Percentiles rank a stretch among this genome's conserved stretches.
phyloP scores from a whole-genome alignment of 37 sponge, comb jelly and placozoan genomes.

The Halisarca cf. caerulea region DNA sequence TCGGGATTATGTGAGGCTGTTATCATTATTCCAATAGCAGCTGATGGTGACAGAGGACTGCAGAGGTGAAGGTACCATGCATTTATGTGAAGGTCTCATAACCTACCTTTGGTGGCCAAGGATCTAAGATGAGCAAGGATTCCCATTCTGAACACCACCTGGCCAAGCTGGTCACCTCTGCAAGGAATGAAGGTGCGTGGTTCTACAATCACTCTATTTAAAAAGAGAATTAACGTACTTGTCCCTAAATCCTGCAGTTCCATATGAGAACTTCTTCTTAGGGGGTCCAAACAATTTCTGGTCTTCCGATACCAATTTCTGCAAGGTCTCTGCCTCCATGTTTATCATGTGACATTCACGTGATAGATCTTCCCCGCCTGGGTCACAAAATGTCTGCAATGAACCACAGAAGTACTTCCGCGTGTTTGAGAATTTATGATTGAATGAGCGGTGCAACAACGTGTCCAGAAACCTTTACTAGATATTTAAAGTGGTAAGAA shows the following conservation, averaged over 20 bases:
- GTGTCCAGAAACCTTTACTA: no score
- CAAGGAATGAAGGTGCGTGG: no score
- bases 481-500: no score
- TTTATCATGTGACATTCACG: not conserved
- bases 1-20: slow-evolving; percentile 99
- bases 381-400: no score
- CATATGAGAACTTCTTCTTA: slow-evolving; percentile 70
- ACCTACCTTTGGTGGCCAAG: slow-evolving; percentile 47
- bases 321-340: not conserved
- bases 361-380: not conserved
- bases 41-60: slow-evolving; percentile 22
- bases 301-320: slow-evolving; percentile 32
- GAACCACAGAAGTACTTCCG: no score
- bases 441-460: no score
- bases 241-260: slow-evolving; percentile 96
- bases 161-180: slow-evolving; percentile 73
- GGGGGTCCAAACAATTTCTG: not conserved
- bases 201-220: no score
- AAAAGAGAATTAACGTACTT: slow-evolving; percentile 36
- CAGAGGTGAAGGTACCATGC: not conserved
- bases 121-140: slow-evolving; percentile 87
- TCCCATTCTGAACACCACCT: slow-evolving; percentile 86
- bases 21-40: slow-evolving; percentile 83
- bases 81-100: not conserved
- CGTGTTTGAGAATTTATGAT: no score